Conservation (phyloP, 2,113 vertebrate genomes). For the Potamarius usumacintae region DNA sequence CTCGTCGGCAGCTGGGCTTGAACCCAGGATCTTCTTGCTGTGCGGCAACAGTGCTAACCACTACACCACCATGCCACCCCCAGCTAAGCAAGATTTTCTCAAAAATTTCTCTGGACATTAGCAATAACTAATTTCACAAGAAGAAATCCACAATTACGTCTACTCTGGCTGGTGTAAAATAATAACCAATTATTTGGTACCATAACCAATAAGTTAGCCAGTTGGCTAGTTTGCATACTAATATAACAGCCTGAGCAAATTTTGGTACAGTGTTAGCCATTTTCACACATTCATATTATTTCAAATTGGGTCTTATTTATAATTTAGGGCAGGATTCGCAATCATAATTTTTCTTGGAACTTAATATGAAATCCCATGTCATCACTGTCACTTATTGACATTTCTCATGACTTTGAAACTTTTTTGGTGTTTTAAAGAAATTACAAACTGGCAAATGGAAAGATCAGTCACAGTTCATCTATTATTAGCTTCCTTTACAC, state of each 20-base stretch:
- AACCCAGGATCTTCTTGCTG: too few relatives aligned
- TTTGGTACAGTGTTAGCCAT: not conserved
- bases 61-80: too few relatives aligned
- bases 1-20: too few relatives aligned
- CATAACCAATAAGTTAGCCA: not conserved
- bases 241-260: not conserved
- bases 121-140: not conserved
- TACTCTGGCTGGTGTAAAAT: not conserved
- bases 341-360: not conserved
- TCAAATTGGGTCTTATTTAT: not conserved
- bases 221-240: not conserved
- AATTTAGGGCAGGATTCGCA: not conserved
- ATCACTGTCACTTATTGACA: not conserved
- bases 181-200: not conserved
- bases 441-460: not conserved
- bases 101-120: not conserved
- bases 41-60: too few relatives aligned
- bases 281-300: not conserved
- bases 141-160: not conserved
- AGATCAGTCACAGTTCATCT: not conserved
- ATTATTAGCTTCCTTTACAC: not conserved
- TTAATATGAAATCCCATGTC: not conserved
- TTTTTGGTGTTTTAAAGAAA: not conserved
- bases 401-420: not conserved
- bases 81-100: not conserved